Conservation (phyloP, 1,140 invertebrate species). For the Drosophila littoralis region DNA sequence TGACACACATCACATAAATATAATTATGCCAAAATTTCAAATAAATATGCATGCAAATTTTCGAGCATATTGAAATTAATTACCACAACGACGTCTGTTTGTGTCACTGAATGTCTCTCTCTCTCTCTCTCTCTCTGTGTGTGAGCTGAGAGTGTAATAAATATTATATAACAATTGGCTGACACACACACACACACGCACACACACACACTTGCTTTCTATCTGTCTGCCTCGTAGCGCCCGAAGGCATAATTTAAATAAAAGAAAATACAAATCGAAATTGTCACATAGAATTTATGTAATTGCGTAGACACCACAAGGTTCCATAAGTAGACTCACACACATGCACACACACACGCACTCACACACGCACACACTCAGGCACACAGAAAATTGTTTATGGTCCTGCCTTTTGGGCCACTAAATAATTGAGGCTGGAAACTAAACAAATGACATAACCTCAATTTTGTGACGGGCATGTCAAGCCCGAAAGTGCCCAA, state of each 20-base stretch:
- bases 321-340: conserved; percentile 24
- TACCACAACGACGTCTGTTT: conserved; percentile 70
- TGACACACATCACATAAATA: conserved; percentile 65
- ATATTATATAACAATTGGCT: conserved; percentile 63
- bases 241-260: conserved; percentile 73
- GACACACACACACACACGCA: conserved; percentile 6
- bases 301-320: conserved; percentile 75
- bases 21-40: conserved; percentile 64
- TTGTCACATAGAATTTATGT: conserved; percentile 78
- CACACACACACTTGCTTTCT: not conserved
- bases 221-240: conserved; percentile 34
- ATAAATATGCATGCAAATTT: conserved; percentile 50
- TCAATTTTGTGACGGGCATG: conserved; percentile 66
- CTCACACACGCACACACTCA: not conserved
- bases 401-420: conserved; percentile 23
- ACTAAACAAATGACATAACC: conserved; percentile 78
- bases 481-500: conserved; percentile 37
- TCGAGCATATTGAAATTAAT: conserved; percentile 73
- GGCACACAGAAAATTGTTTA: conserved; percentile 31
- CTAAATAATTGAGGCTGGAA: conserved; percentile 75
- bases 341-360: conserved; percentile 7
- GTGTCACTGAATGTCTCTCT: conserved; percentile 47
- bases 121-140: not conserved
- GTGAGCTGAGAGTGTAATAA: conserved; percentile 57
- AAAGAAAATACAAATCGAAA: conserved; percentile 80